Evolutionary conservation across 2,888 invertebrate species (phyloP).

Genomic region (Tenthredo amoena): DNA sequence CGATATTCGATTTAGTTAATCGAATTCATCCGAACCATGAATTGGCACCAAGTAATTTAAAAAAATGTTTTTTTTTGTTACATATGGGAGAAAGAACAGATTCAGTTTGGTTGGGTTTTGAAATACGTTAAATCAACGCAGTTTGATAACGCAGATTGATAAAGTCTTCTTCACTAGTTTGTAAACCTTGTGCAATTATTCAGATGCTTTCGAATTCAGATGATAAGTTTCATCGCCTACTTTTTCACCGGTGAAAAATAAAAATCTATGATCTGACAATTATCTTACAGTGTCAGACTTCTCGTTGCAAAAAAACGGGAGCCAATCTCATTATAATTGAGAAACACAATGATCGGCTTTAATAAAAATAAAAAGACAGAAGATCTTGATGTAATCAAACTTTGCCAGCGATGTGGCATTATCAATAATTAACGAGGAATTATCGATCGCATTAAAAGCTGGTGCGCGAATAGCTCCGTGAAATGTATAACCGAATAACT

Average conservation of each 20-base stretch:
- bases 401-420: neutral
- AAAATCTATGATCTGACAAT: neutral
- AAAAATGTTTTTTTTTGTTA: neutral
- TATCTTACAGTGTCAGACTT: neutral
- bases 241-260: neutral
- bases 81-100: neutral
- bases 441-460: constrained; percentile 2
- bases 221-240: neutral
- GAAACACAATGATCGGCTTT: neutral
- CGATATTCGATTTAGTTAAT: neutral
- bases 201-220: neutral
- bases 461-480: neutral
- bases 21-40: neutral
- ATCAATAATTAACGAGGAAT: neutral
- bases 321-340: neutral
- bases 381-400: neutral
- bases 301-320: neutral
- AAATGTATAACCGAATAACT: neutral
- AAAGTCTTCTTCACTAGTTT: too few species aligned
- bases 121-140: too few species aligned
- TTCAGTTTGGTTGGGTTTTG: neutral
- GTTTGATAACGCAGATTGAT: too few species aligned
- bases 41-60: neutral
- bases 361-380: neutral
- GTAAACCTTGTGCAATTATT: neutral